Base-by-base conservation (phyloP, 2,797 vertebrate genomes). In the Gymnoscopelus braueri region DNA sequence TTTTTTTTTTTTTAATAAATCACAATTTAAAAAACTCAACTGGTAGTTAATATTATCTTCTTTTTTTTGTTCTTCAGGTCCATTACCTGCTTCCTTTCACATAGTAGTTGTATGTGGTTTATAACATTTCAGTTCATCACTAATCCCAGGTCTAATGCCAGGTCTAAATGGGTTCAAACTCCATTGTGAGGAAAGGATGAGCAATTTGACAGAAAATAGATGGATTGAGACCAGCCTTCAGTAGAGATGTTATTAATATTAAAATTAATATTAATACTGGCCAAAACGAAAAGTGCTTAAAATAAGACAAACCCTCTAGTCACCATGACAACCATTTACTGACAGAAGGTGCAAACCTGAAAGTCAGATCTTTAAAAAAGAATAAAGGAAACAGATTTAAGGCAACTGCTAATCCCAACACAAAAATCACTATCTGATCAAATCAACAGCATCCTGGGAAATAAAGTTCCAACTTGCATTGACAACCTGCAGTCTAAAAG, bases 371-470 rank as follows among this genome's bases (percentile, higher is more conserved):
- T 52, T 55, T 0, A 39, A 69, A 79, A 58, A 65, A 63, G 7
- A 58, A 49, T 59, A 14, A n/a, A 55, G 67, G 84, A 70, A 57
- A 74, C 39, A 85, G 87, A 89, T 83, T 91, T 93, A 93, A 94
- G 92, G 93, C 91, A 93, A 91, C 90, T 89, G 82, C 85, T 90
- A 84, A 69, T 79, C 86, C 90, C 74, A 78, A 77, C 78, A 74
- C 81, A 67, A 61, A 69, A 89, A 89, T 32, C 85, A 87, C 84
- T 74, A 82, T 85, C 51, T 69, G 87, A 83, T 83, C 51, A 13
- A 79, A 72, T 74, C 72, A 79, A 83, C 72, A 62, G 71, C 63
- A 9, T 63, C 29, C 60, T 65, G 80, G 81, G 79, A 87, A 75
- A 80, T 73, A 75, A 67, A 73, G 75, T 47, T 75, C 77, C 5